Percentiles rank a stretch among this genome's conserved stretches.
Evolutionary conservation across 2,113 vertebrate species (phyloP).

Genomic region (Rousettus leschenaultii): DNA sequence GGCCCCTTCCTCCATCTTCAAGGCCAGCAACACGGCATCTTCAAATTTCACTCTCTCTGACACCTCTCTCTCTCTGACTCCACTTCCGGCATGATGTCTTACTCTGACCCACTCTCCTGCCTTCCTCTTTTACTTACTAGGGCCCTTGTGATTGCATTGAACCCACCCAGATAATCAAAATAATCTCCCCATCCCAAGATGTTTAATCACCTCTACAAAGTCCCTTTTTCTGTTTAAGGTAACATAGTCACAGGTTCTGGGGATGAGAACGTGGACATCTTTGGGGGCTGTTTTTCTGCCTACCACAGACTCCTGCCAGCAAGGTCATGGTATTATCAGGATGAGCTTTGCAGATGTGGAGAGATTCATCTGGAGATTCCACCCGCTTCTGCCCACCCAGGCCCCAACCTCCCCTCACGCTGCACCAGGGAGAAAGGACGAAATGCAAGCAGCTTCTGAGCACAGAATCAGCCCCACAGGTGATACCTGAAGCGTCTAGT

Average conservation of each 20-base stretch:
- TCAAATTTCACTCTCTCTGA: not conserved
- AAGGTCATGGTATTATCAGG: not conserved
- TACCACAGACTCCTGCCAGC: not conserved
- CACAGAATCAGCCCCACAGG: not conserved
- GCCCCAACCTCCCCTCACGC: not conserved
- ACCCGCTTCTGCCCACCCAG: not conserved
- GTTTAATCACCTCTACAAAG: not conserved
- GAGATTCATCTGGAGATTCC: not conserved
- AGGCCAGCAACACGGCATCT: not conserved
- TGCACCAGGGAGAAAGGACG: not conserved
- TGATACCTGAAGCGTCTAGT: not conserved
- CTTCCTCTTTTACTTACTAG: not conserved
- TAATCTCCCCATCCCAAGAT: not conserved
- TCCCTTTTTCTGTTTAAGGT: not conserved
- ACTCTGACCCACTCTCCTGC: not conserved
- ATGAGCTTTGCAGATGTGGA: not conserved
- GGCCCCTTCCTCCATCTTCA: not conserved
- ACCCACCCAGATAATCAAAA: not conserved
- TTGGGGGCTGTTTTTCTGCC: not conserved
- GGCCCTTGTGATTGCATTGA: not conserved
- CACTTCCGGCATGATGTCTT: not conserved
- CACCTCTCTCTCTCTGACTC: not conserved
- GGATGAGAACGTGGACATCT: not conserved
- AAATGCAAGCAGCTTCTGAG: not conserved
- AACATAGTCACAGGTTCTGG: not conserved